Percentiles rank a stretch among this genome's conserved stretches.
phyloP scores from a whole-genome alignment of 2,113 vertebrate species.

The Oncorhynchus keta region DNA sequence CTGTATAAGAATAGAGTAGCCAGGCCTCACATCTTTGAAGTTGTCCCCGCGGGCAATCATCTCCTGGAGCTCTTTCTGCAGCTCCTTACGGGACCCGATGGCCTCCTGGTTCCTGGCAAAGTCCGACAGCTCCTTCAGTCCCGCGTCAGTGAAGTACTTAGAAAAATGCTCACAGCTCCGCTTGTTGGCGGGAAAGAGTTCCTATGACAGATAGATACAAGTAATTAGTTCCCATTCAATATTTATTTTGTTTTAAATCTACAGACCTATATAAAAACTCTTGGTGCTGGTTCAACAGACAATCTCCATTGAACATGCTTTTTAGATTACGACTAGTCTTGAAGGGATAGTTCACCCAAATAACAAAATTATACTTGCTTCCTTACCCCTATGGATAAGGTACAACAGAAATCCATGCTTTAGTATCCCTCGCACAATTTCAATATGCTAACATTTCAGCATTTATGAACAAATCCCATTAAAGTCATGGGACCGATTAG shows the following conservation, averaged over 20 bases:
- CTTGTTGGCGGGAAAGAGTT: conserved; percentile 98
- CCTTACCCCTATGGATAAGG: no score
- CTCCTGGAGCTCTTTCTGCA: conserved; percentile 97
- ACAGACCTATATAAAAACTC: no score
- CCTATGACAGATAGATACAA: conserved; percentile 65
- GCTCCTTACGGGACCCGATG: conserved; percentile 94
- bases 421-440: no score
- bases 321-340: no score
- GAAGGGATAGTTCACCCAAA: no score
- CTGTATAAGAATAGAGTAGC: neutral
- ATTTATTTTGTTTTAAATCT: no score
- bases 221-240: neutral
- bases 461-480: no score
- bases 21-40: conserved; percentile 86
- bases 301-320: neutral
- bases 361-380: no score
- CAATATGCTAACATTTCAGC: no score
- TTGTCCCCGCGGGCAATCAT: conserved; percentile 91
- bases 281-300: no score
- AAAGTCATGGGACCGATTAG: no score
- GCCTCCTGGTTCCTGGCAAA: conserved; percentile 96
- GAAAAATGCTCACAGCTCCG: conserved; percentile 97
- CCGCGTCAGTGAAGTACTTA: conserved; percentile 97
- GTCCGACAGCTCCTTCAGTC: conserved; percentile 94
- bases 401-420: no score